These are phyloP conservation scores for Apodemus agrarius DNA, from an alignment of 2,797 vertebrate species.

Conservation along the genomic window DNA sequence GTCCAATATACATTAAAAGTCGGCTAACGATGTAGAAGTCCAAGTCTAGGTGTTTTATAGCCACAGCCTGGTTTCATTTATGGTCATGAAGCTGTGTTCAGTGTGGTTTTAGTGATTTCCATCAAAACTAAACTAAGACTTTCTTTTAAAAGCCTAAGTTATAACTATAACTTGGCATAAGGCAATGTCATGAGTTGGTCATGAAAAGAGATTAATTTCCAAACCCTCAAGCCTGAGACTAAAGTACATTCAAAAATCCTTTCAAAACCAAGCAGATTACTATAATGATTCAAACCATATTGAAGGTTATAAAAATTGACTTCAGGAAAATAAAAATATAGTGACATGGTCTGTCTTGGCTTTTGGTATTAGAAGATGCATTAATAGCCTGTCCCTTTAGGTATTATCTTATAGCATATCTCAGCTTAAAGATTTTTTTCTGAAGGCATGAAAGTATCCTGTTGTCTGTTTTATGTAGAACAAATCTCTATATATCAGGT, in stretches of 20 bases:
- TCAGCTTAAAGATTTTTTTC: background rate
- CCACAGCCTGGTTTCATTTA: slow-evolving; percentile 18
- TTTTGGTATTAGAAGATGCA: background rate
- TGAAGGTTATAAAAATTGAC: slow-evolving; percentile 52
- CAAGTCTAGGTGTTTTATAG: slow-evolving; percentile 17
- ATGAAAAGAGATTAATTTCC: slow-evolving; percentile 60
- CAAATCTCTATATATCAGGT: background rate
- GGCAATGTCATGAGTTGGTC: background rate
- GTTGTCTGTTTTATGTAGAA: background rate
- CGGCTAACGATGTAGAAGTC: slow-evolving; percentile 57
- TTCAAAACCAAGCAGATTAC: slow-evolving; percentile 57
- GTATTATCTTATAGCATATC: background rate
- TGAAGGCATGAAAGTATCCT: background rate
- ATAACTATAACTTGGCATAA: slow-evolving; percentile 41
- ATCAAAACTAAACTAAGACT: slow-evolving; percentile 56
- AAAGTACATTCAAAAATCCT: background rate
- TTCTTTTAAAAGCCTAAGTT: slow-evolving; percentile 45
- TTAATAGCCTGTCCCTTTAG: background rate
- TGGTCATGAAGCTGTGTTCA: background rate
- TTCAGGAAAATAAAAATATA: slow-evolving; percentile 43
- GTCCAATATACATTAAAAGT: slow-evolving; percentile 57
- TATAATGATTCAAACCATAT: slow-evolving; percentile 37
- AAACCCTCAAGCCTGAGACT: background rate
- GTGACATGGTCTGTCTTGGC: background rate
- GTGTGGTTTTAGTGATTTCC: background rate